A percentile compares a stretch with the other conserved stretches of the same genome.
These are phyloP conservation scores for Pristionchus exspectatus DNA, from an alignment of 2,888 invertebrate species.

Conservation along the genomic window DNA sequence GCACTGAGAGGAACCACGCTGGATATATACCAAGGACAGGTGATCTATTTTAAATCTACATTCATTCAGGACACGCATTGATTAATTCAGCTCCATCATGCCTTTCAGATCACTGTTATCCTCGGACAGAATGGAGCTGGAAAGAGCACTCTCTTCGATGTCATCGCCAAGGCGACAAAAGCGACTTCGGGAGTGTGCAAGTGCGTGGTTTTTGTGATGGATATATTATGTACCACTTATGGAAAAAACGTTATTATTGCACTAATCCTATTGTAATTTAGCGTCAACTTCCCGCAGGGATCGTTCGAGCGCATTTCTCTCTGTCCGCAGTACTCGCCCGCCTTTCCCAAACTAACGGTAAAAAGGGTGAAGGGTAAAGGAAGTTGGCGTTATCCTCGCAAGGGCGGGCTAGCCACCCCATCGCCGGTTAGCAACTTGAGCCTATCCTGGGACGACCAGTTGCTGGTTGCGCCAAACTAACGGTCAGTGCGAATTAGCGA, in stretches of 20 bases:
- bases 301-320: neutral
- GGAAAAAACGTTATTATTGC: no score
- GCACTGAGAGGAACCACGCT: slow-evolving; percentile 73
- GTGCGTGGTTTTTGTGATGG: no score
- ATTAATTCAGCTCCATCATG: no score
- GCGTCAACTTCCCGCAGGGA: neutral
- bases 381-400: no score
- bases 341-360: neutral
- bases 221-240: no score
- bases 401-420: no score
- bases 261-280: neutral
- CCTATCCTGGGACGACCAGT: no score
- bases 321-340: slow-evolving; percentile 3
- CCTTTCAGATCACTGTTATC: slow-evolving; percentile 70
- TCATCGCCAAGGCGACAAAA: slow-evolving; percentile 67
- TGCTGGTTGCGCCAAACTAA: no score
- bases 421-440: no score
- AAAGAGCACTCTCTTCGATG: slow-evolving; percentile 71
- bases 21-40: slow-evolving; percentile 71
- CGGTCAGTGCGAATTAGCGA: neutral
- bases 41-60: neutral
- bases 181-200: slow-evolving; percentile 62
- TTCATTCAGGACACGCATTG: neutral
- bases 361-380: neutral
- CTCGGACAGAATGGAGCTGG: slow-evolving; percentile 78